A percentile compares a stretch with the other conserved stretches of the same genome.
phyloP scores from a whole-genome alignment of 2,113 vertebrate species.

The Pedetes capensis region DNA sequence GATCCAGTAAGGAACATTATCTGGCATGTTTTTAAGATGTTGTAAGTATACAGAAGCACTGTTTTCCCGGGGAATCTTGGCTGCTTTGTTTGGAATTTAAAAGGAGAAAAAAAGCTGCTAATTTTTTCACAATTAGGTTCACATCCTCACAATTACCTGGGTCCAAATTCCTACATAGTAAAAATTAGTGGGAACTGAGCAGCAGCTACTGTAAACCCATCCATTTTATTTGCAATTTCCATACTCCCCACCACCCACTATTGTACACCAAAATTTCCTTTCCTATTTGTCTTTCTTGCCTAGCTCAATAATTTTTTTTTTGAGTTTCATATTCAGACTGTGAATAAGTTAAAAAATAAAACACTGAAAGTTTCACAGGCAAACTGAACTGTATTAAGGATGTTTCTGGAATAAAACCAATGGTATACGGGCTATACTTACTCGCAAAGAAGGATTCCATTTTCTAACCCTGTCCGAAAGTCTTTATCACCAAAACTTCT shows the following conservation, averaged over 20 bases:
- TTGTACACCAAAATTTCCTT: background rate
- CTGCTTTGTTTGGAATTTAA: background rate
- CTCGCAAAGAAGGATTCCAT: slow-evolving; percentile 97
- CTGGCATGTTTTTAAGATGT: background rate
- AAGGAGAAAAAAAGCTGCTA: background rate
- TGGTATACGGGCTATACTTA: slow-evolving; percentile 84
- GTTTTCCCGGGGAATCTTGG: background rate
- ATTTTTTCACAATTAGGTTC: background rate
- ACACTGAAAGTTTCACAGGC: background rate
- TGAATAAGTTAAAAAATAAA: slow-evolving; percentile 25
- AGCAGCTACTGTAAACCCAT: fast-evolving
- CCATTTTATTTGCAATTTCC: background rate
- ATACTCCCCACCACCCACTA: background rate
- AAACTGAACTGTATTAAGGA: background rate
- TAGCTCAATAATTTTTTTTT: background rate
- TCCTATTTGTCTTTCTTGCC: background rate
- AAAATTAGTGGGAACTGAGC: background rate
- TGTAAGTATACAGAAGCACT: background rate
- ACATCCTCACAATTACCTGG: background rate
- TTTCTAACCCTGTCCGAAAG: slow-evolving; percentile 92
- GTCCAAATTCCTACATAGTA: background rate
- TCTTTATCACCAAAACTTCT: slow-evolving; percentile 94
- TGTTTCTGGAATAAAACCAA: background rate
- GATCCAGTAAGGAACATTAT: background rate
- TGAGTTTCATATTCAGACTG: background rate